These are phyloP conservation scores for Pollenia amentaria DNA, from an alignment of 2,888 invertebrate species.

Conservation along the genomic window DNA sequence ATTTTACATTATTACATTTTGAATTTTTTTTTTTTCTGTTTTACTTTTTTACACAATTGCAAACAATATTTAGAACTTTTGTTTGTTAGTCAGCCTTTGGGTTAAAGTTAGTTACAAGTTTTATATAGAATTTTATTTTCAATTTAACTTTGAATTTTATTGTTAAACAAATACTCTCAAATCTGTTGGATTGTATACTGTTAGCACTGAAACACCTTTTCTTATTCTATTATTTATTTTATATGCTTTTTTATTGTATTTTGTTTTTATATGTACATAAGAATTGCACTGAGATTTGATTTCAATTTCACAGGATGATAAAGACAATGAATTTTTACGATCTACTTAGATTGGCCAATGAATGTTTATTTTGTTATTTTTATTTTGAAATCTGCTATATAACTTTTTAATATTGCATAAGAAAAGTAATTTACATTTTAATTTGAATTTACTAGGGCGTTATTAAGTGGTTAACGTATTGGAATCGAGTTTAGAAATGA, in stretches of 20 bases:
- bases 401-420: conserved; percentile 1
- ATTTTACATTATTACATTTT: conserved; percentile 52
- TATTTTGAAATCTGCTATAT: not conserved
- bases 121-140: conserved; percentile 71
- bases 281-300: conserved; percentile 71
- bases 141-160: conserved; percentile 73
- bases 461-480: not conserved
- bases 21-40: conserved; percentile 1
- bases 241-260: conserved; percentile 49
- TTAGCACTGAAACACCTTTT: conserved; percentile 65
- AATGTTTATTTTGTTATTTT: conserved; percentile 54
- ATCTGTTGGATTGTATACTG: conserved; percentile 30
- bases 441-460: not conserved
- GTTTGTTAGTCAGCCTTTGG: conserved; percentile 68
- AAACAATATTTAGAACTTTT: conserved; percentile 72
- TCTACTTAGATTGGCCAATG: conserved; percentile 34
- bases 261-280: conserved; percentile 48
- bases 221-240: conserved; percentile 57
- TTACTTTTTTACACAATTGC: conserved; percentile 52
- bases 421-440: conserved; percentile 3
- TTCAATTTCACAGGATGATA: conserved; percentile 65
- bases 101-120: conserved; percentile 68
- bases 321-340: conserved; percentile 67
- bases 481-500: too few species aligned
- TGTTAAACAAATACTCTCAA: conserved; percentile 53